phyloP scores from a whole-genome alignment of 2,797 vertebrate species.

The Champsocephalus esox region DNA sequence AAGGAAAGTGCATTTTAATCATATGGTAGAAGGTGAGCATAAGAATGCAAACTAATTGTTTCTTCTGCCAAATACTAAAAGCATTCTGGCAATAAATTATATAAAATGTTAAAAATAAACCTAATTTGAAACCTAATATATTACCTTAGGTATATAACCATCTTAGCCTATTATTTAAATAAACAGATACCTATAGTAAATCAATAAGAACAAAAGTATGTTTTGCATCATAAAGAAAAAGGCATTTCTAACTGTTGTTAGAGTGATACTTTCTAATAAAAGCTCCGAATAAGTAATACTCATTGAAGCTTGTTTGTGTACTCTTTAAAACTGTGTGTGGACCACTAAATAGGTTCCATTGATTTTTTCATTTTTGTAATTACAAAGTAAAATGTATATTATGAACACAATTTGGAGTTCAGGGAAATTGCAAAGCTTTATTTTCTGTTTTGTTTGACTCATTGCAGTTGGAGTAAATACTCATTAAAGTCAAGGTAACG shows the following conservation, averaged over 20 bases:
- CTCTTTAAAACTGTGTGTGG: conserved; percentile 1
- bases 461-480: neutral
- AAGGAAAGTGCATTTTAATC: too few relatives aligned
- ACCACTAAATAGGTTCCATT: neutral
- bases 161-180: too few relatives aligned
- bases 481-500: neutral
- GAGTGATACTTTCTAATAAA: conserved; percentile 9
- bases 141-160: too few relatives aligned
- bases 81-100: too few relatives aligned
- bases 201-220: neutral
- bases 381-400: neutral
- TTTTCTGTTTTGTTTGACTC: conserved; percentile 1
- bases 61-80: too few relatives aligned
- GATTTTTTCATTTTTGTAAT: neutral
- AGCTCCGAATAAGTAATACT: neutral
- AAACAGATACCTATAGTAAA: too few relatives aligned
- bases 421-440: neutral
- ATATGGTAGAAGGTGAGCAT: too few relatives aligned
- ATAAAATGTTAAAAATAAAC: too few relatives aligned
- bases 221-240: neutral
- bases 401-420: neutral
- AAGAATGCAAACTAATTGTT: too few relatives aligned
- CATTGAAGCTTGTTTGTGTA: conserved; percentile 12
- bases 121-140: too few relatives aligned
- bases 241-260: neutral